Percentiles rank a stretch among this genome's conserved stretches.
These are phyloP conservation scores for Schizothorax lantsangensis DNA, from an alignment of 2,797 vertebrate species.

Conservation along the genomic window DNA sequence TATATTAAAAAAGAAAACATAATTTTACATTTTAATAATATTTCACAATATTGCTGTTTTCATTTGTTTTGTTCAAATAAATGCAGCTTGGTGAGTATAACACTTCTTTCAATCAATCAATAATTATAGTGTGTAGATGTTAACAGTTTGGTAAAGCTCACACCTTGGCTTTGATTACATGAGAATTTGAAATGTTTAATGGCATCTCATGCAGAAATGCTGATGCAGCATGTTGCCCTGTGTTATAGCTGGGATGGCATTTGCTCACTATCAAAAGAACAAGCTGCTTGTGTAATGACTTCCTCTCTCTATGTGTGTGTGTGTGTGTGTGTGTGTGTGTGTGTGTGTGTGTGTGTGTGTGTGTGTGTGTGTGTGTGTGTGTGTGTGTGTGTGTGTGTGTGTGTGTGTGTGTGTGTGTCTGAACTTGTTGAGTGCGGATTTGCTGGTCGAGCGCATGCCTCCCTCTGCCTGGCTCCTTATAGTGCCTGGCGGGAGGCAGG, in stretches of 20 bases:
- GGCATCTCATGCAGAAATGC: constrained; percentile 59
- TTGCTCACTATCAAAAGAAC: constrained; percentile 67
- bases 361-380: constrained; percentile 27
- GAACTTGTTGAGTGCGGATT: constrained; percentile 78
- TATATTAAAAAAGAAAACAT: no score
- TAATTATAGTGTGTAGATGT: neutral
- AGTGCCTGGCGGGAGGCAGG: constrained; percentile 80
- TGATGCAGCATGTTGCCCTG: constrained; percentile 62
- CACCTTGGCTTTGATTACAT: neutral
- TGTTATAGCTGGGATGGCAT: constrained; percentile 54
- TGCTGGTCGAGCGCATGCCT: constrained; percentile 83
- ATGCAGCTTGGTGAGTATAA: neutral
- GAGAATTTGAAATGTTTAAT: neutral
- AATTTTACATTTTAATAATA: neutral
- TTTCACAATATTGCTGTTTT: neutral
- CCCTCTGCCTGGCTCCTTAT: constrained; percentile 87
- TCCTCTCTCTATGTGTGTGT: constrained; percentile 39
- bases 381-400: neutral
- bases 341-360: neutral
- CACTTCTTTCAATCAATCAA: neutral
- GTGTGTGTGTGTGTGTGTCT: constrained; percentile 13
- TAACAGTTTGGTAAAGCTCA: neutral
- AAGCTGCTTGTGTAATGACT: constrained; percentile 59
- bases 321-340: constrained; percentile 21
- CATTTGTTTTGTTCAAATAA: neutral